A percentile compares a stretch with the other conserved stretches of the same genome.
Conservation (phyloP, 2,888 invertebrate genomes). For the Molorchus minor region DNA sequence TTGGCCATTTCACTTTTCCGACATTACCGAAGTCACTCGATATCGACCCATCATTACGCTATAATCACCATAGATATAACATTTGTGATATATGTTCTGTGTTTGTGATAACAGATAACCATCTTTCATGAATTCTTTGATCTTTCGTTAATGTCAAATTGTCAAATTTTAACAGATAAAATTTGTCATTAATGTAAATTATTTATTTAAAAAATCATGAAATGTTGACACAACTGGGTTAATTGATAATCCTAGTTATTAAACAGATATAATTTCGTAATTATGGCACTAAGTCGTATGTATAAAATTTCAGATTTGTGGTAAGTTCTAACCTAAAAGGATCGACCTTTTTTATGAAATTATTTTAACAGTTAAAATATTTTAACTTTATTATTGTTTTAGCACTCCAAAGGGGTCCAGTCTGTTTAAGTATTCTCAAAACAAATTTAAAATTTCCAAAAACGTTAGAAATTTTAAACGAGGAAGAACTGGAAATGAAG, state of each 20-base stretch:
- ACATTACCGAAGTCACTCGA: too few relatives aligned
- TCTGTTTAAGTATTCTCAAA: constrained; percentile 25
- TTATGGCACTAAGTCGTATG: constrained; percentile 56
- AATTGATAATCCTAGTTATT: constrained; percentile 6
- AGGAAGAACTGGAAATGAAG: constrained; percentile 42
- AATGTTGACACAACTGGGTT: background rate
- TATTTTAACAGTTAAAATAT: too few relatives aligned
- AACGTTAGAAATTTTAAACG: constrained; percentile 45
- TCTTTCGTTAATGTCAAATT: background rate
- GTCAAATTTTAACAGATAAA: background rate
- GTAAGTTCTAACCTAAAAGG: too few relatives aligned
- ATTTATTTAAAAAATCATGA: background rate
- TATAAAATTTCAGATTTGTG: constrained; percentile 49
- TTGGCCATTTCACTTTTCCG: too few relatives aligned
- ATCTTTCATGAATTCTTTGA: background rate
- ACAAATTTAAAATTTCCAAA: constrained; percentile 4
- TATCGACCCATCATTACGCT: too few relatives aligned
- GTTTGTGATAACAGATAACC: too few relatives aligned
- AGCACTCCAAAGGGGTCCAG: constrained; percentile 38
- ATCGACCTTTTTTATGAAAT: background rate
- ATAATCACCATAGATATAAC: too few relatives aligned
- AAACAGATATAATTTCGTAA: constrained; percentile 1
- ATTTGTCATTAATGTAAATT: background rate
- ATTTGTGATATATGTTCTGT: too few relatives aligned
- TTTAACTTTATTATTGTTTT: constrained; percentile 20